Conservation (phyloP, 2,888 invertebrate species). For the Noctua fimbriata region DNA sequence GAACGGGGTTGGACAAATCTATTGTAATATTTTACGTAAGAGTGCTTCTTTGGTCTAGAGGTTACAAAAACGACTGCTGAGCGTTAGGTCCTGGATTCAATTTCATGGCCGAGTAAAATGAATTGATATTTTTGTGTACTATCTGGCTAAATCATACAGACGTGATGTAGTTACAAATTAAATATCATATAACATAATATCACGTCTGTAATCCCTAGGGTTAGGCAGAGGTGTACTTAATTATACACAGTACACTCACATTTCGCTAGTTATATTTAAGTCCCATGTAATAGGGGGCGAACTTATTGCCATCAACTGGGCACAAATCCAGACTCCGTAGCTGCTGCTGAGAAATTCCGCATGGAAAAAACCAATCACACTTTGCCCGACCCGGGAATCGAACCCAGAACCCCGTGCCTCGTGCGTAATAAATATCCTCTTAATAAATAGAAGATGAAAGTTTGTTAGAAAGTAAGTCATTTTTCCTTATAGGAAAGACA, state of each 20-base stretch:
- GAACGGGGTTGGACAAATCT: constrained; percentile 45
- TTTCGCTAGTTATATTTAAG: too few species aligned
- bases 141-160: neutral
- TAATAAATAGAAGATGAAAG: neutral
- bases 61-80: neutral
- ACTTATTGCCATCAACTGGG: too few species aligned
- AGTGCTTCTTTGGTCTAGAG: neutral
- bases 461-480: neutral
- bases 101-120: neutral
- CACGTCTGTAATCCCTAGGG: too few species aligned
- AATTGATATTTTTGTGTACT: neutral
- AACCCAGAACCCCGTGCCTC: too few species aligned
- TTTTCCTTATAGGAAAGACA: neutral
- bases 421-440: neutral
- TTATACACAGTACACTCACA: too few species aligned
- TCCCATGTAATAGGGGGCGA: too few species aligned
- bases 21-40: constrained; percentile 46
- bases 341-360: too few species aligned
- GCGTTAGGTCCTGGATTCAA: neutral
- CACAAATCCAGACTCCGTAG: too few species aligned
- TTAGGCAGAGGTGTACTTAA: too few species aligned
- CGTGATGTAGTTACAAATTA: neutral
- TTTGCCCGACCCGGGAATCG: too few species aligned
- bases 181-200: neutral
- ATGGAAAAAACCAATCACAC: too few species aligned